These are phyloP conservation scores for Lytechinus variegatus DNA, from an alignment of 35 echinoderm and acorn worm species.

Conservation along the genomic window DNA sequence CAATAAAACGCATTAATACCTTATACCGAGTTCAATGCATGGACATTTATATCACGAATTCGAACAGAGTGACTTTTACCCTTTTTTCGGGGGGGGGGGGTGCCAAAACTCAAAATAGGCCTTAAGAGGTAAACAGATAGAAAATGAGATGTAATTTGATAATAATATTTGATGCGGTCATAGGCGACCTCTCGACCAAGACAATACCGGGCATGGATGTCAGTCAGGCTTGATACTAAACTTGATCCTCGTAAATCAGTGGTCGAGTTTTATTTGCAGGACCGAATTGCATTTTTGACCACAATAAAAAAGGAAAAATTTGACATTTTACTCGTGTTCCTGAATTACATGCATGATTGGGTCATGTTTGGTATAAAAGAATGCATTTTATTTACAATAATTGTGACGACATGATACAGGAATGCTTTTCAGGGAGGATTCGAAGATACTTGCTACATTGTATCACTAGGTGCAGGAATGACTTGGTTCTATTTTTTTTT, in stretches of 20 bases:
- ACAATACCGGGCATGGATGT: neutral
- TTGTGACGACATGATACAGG: neutral
- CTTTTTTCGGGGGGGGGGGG: no score
- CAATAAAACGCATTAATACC: no score
- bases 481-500: no score
- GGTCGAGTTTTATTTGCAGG: conserved; percentile 2
- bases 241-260: conserved; percentile 7
- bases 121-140: neutral
- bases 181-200: neutral
- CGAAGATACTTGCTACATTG: no score
- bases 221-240: neutral
- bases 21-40: no score
- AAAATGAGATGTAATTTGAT: neutral
- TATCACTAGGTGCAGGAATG: no score
- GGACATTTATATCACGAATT: no score
- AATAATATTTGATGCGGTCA: conserved; percentile 39
- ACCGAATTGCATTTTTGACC: conserved; percentile 25
- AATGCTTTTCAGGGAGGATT: neutral
- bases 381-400: neutral
- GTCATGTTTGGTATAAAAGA: neutral
- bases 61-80: no score
- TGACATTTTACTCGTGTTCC: neutral
- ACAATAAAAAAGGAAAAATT: neutral
- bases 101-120: neutral
- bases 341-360: neutral